A percentile compares a stretch with the other conserved stretches of the same genome.
These are phyloP conservation scores for Maconellicoccus hirsutus DNA, from an alignment of 1,140 invertebrate species.

Conservation along the genomic window DNA sequence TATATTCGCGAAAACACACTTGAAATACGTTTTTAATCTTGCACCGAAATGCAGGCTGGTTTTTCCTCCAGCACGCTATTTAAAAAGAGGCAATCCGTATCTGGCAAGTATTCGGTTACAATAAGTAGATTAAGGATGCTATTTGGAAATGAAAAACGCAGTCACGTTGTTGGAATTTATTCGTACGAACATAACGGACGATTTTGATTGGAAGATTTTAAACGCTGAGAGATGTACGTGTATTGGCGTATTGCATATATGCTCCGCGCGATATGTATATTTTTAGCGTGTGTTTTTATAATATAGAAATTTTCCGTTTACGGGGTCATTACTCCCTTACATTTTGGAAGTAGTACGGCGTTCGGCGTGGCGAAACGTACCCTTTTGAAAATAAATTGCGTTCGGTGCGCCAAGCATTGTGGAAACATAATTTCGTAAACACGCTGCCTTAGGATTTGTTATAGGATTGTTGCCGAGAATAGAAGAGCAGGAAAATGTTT, in stretches of 20 bases:
- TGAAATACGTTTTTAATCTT: too few species aligned
- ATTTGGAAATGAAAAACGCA: background rate
- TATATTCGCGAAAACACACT: too few species aligned
- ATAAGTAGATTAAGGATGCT: background rate
- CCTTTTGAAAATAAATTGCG: background rate
- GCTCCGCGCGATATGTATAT: too few species aligned
- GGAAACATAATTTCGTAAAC: slow-evolving; percentile 4
- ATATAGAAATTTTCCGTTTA: background rate
- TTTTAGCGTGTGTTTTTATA: too few species aligned
- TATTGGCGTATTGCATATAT: too few species aligned
- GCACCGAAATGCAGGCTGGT: background rate
- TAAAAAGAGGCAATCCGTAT: too few species aligned
- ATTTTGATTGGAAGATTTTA: slow-evolving; percentile 1
- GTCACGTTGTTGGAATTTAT: background rate
- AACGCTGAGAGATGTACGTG: too few species aligned
- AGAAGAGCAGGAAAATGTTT: background rate
- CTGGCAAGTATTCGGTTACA: background rate
- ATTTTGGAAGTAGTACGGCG: background rate
- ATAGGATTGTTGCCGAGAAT: background rate
- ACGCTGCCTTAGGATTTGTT: slow-evolving; percentile 3
- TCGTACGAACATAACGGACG: background rate
- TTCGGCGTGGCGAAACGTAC: background rate
- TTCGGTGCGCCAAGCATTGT: slow-evolving; percentile 1
- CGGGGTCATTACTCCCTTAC: background rate
- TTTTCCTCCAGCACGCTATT: too few species aligned